These are phyloP conservation scores for Bradypodion pumilum DNA, from an alignment of 2,797 vertebrate species.

Conservation along the genomic window DNA sequence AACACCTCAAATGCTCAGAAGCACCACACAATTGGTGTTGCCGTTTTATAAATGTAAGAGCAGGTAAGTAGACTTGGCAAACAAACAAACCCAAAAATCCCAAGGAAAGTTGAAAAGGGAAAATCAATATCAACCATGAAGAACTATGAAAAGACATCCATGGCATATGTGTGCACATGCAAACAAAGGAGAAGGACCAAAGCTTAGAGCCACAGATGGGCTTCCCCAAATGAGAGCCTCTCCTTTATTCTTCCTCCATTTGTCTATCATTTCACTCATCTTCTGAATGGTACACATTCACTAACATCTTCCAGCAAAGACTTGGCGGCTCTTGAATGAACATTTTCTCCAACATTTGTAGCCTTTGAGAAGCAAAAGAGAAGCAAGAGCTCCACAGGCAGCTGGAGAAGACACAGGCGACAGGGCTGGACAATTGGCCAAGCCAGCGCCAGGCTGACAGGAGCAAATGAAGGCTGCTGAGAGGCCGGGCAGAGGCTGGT, in stretches of 20 bases:
- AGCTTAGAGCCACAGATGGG: too few species aligned
- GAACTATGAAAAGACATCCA: neutral
- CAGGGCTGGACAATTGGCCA: neutral
- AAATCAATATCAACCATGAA: neutral
- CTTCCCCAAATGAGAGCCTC: too few species aligned
- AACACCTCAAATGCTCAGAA: neutral
- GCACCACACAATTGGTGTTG: neutral
- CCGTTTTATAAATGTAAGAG: neutral
- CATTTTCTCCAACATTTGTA: constrained; percentile 14
- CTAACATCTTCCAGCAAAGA: neutral
- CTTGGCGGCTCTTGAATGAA: neutral
- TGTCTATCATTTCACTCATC: too few species aligned
- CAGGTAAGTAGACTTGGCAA: neutral
- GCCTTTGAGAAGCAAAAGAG: neutral
- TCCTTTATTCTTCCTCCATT: too few species aligned
- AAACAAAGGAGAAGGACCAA: too few species aligned
- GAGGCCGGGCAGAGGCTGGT: neutral
- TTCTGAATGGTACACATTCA: neutral
- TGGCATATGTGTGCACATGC: neutral
- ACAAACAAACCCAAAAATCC: too few species aligned
- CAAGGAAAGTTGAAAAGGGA: neutral
- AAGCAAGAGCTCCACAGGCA: neutral
- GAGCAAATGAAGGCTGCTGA: neutral
- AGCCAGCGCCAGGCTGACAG: too few species aligned
- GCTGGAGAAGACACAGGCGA: neutral